Evolutionary conservation across 2,113 vertebrate species (phyloP), one percentile per base, ranked within the genome.

Genomic region (Gnathonemus longibarbis): DNA sequence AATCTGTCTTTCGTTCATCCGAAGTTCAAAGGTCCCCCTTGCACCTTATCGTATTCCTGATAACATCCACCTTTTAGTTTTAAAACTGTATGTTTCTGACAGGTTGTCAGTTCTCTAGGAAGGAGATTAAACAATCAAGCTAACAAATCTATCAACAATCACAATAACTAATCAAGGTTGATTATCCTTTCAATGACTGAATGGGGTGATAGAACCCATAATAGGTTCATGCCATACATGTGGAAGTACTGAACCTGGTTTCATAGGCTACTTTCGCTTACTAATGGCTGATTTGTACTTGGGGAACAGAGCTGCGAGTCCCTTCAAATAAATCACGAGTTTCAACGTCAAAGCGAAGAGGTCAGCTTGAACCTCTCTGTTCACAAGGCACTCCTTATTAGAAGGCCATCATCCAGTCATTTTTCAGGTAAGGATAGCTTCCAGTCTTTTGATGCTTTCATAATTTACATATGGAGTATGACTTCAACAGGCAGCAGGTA

Each of bases 91-190:
- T 45, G 77, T 45, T 83, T 48, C 39, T 21, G 21, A 48, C 83
- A 46, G 39, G 45, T 45, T 84, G 83, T 27, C 42, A 42, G 74
- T 80, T 80, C 31, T 80, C 17, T 84, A 48, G 45, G 83, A 84
- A 84, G 19, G 83, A 45, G 83, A 84, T 84, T 48, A 84, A n/a
- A 84, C 21, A 83, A 83, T 42, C 77, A 84, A 24, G 39, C 39
- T 13, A 48, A 84, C 39, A 84, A 84, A 84, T 84, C 83, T 11
- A 84, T 84, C 83, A 84, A 84, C 8, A 84, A 80, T 19, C 74
- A 80, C 74, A 49, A 53, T 15, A 39, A 87, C 85, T 35, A 87
- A 87, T 53, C 85, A 87, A 87, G 31, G 85, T 42, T 53, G 31
- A 87, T 87, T 87, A 56, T 87, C 35, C 11, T 56, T 39, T 87